Evolutionary conservation across 1,140 invertebrate genomes (phyloP), one percentile per base, ranked within the genome.

Genomic region (Hyphantria cunea): DNA sequence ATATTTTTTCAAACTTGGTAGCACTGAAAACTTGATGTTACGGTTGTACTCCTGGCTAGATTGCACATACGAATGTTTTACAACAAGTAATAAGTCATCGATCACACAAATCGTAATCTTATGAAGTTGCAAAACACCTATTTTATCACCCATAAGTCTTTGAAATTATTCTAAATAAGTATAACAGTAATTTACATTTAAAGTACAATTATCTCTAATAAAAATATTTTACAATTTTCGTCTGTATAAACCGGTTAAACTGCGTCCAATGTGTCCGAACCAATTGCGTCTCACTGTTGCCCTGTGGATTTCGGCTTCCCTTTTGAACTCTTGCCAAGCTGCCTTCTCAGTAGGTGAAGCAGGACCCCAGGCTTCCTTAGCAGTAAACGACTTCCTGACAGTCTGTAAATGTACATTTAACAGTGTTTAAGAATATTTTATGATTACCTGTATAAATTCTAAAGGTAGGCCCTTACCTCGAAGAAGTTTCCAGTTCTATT

Each of bases 331-430:
- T 4, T 76, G 41, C 94, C 94, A 94, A 25, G 92, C 81, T 33
- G 80, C 78, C n/a, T 83, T 78, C 0, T 77, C 65, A 17, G 89
- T 69, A 0, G 93, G 93, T 2, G 93, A 60, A 25, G 91, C 73
- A 0, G 94, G 94, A 3, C 94, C 94, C 94, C 94, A 95, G 32
- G 91, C 80, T 0, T 79, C 66, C 13, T 86, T 91, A 4, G 91
- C 74, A n/a, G 54, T 68, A 13, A 94, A 85, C 0, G 89, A 76
- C 14, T 74, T 72, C 58, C 76, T 80, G 0, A 93, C 25, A 44
- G 91, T 92, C 92, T 94, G 68, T 17, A 73, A 75, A 60, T 6
- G 37, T 45, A 62, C 42, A 48, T 48, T 0, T 44, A 44, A 2
- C 3, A 44, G 3, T n/a, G 41, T 6, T 12, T 0, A n/a, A n/a